phyloP scores from a whole-genome alignment of 2,888 invertebrate genomes.

The Drepana falcataria region DNA sequence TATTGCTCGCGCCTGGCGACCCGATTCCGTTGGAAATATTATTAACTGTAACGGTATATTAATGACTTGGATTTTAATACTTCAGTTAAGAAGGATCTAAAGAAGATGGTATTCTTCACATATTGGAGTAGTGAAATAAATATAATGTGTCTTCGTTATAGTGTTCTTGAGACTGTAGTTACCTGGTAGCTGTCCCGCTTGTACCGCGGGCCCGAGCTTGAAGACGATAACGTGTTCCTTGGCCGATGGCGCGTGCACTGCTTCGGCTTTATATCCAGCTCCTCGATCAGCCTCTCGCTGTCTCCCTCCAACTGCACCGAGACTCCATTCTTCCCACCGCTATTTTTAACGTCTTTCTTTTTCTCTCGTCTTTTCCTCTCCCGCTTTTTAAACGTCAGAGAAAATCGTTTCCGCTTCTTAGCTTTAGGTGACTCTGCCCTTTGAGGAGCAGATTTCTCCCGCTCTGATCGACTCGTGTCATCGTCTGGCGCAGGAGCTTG shows the following conservation, averaged over 20 bases:
- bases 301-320: conserved; percentile 58
- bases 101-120: neutral
- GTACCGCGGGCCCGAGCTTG: conserved; percentile 71
- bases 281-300: conserved; percentile 67
- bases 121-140: neutral
- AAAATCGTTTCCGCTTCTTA: conserved; percentile 69
- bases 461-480: conserved; percentile 68
- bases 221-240: conserved; percentile 62
- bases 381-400: conserved; percentile 67
- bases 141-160: neutral
- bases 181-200: conserved; percentile 78
- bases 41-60: too few relatives aligned
- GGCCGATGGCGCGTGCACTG: conserved; percentile 58
- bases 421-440: conserved; percentile 67
- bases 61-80: too few relatives aligned
- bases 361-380: conserved; percentile 69
- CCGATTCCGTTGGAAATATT: too few relatives aligned
- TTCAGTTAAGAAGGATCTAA: too few relatives aligned
- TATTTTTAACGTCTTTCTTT: conserved; percentile 54
- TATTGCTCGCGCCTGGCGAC: too few relatives aligned
- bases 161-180: conserved; percentile 9
- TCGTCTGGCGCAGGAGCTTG: conserved; percentile 62
- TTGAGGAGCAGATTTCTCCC: conserved; percentile 60
- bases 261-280: conserved; percentile 48
- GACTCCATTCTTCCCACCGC: conserved; percentile 50